Conservation (phyloP, 1,140 invertebrate species). For the Diorhabda carinulata region DNA sequence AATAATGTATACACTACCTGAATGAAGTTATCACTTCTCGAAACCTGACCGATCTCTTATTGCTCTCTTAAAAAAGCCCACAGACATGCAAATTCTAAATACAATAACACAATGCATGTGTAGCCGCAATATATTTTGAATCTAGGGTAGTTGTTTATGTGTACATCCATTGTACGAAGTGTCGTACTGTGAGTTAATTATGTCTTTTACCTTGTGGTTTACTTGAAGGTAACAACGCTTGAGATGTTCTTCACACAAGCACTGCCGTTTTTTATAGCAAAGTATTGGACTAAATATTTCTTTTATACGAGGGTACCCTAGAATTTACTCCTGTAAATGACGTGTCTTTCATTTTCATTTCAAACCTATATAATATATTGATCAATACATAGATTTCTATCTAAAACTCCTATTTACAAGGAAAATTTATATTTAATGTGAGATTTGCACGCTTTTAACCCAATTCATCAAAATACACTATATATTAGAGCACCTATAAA, state of each 20-base stretch:
- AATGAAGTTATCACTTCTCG: neutral
- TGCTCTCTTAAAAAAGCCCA: neutral
- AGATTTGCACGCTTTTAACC: no score
- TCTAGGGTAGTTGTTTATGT: conserved; percentile 21
- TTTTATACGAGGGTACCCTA: neutral
- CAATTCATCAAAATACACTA: no score
- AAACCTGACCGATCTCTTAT: neutral
- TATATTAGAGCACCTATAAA: no score
- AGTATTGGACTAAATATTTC: neutral
- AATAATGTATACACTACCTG: neutral
- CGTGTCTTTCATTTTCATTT: no score
- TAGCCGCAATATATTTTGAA: conserved; percentile 15
- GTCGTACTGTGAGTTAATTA: conserved; percentile 19
- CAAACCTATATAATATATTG: no score
- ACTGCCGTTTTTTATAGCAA: conserved; percentile 1
- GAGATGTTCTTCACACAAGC: conserved; percentile 4
- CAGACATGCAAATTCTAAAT: conserved; percentile 6
- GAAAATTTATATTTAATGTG: no score
- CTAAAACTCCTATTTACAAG: no score
- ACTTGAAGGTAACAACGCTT: conserved; percentile 14
- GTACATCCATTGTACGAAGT: conserved; percentile 16
- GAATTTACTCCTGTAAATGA: no score
- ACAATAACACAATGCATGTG: conserved; percentile 19
- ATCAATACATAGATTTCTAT: no score
- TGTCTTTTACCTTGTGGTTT: conserved; percentile 19